phyloP scores from a whole-genome alignment of 2,888 invertebrate genomes.

The Zygogramma bicolorata region DNA sequence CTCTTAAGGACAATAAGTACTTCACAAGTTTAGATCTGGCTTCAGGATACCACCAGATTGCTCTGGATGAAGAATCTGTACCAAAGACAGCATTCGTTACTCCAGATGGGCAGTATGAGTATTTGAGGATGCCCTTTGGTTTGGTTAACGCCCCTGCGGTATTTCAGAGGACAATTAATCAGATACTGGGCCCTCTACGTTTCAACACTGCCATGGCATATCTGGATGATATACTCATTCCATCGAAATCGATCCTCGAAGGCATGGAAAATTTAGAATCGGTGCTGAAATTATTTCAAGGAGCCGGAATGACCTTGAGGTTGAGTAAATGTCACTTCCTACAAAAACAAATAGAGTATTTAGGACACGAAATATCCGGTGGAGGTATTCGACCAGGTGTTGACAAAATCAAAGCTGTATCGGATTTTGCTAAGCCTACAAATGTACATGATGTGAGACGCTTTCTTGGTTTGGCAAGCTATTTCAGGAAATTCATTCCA shows the following conservation, averaged over 20 bases:
- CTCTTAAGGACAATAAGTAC: too few species aligned
- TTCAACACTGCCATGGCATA: conserved; percentile 26
- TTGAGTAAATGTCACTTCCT: conserved; percentile 29
- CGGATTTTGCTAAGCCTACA: conserved; percentile 50
- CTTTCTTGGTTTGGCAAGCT: conserved; percentile 47
- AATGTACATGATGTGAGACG: conserved; percentile 44
- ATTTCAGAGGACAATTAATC: conserved; percentile 39
- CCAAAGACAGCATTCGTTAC: too few species aligned
- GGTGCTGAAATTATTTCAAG: conserved; percentile 33
- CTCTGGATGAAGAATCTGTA: too few species aligned
- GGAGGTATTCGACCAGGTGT: too few species aligned
- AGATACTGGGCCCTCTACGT: conserved; percentile 17
- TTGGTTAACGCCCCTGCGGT: conserved; percentile 45
- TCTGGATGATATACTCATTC: too few species aligned
- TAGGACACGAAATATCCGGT: too few species aligned
- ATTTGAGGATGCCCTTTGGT: conserved; percentile 36
- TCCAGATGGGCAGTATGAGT: conserved; percentile 36
- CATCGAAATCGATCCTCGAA: conserved; percentile 14
- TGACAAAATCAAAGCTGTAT: conserved; percentile 48
- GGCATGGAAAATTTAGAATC: conserved; percentile 26
- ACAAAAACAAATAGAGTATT: conserved; percentile 19
- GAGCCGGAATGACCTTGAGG: too few species aligned
- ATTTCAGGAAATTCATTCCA: conserved; percentile 53
- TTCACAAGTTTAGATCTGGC: too few species aligned
- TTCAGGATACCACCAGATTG: too few species aligned